A percentile compares a stretch with the other conserved stretches of the same genome.
phyloP scores from a whole-genome alignment of 2,888 invertebrate genomes.

The Lathronympha strigana region DNA sequence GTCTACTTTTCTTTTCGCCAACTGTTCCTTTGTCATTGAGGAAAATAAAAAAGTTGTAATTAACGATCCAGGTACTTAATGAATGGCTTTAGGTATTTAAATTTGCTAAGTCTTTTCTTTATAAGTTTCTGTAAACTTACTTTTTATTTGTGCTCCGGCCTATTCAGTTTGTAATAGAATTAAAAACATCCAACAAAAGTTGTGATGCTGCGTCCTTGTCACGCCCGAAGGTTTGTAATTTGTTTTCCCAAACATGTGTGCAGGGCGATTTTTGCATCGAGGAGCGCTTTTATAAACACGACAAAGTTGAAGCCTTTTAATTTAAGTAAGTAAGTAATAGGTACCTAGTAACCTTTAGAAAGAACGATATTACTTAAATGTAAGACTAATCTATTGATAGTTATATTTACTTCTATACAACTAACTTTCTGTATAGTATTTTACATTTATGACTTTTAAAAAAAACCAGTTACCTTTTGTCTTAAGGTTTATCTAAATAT shows the following conservation, averaged over 20 bases:
- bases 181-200: slow-evolving; percentile 34
- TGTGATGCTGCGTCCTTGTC: slow-evolving; percentile 37
- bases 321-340: too few species aligned
- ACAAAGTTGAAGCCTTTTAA: slow-evolving; percentile 30
- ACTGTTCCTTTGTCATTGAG: slow-evolving; percentile 84
- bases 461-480: too few species aligned
- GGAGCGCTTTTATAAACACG: slow-evolving; percentile 24
- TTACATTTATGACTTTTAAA: too few species aligned
- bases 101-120: slow-evolving; percentile 46
- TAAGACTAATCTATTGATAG: too few species aligned
- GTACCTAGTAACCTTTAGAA: too few species aligned
- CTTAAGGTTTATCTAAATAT: too few species aligned
- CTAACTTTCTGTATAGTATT: too few species aligned
- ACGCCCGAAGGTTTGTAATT: slow-evolving; percentile 25
- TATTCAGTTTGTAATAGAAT: background rate
- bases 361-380: too few species aligned
- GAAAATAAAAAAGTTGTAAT: slow-evolving; percentile 84
- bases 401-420: too few species aligned
- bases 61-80: slow-evolving; percentile 83
- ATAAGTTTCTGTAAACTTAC: slow-evolving; percentile 40
- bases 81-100: slow-evolving; percentile 70
- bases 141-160: slow-evolving; percentile 16
- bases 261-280: slow-evolving; percentile 24
- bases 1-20: slow-evolving; percentile 85
- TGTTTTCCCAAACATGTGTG: slow-evolving; percentile 35